Base-by-base conservation (phyloP, 1,140 invertebrate species). In the Limonius californicus region DNA sequence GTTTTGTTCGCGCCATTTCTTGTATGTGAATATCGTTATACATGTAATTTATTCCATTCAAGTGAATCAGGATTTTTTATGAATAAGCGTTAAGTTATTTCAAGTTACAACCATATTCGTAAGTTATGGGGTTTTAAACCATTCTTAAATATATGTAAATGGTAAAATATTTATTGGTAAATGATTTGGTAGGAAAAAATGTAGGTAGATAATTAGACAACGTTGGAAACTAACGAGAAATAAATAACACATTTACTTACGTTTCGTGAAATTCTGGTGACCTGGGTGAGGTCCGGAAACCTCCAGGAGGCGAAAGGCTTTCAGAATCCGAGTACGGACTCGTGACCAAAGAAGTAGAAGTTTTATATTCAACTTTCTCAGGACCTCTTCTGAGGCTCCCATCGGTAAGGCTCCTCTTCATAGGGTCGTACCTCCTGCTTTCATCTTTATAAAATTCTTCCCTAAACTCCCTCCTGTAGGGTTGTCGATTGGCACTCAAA, bases 261-360 rank as follows among this genome's bases (percentile, higher is more conserved):
- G 71, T 72, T 66, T 79, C 78, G 58, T 78, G 77, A 69, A 78
- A 79, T 47, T 79, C 78, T 12, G 78, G 77, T n/a, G 75, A 75
- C 57, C 72, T 76, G n/a, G 68, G 70, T 27, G 66, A 65, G 47
- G 63, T 69, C 45, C 74, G 68, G 45, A 74, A 76, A 7, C 68
- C 72, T 12, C 72, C 68, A 12, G 76, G 74, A 7, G 75, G 74
- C 6, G 74, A 75, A 42, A 75, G 64, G 64, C 70, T 76, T 39
- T 75, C 74, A 12, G 73, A 65, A 62, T 77, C 71, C 9, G 75
- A 76, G 70, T 72, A 77, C 0, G 72, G 71, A 53, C 68, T 71
- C 9, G 65, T 70, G 8, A 69, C 68, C 21, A 61, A 50, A 8
- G 69, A 65, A 19, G 39, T 64, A 1, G 63, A 61, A 19, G 60